Base-by-base conservation (phyloP, 2,888 invertebrate species). In the Nemotelus nigrinus region DNA sequence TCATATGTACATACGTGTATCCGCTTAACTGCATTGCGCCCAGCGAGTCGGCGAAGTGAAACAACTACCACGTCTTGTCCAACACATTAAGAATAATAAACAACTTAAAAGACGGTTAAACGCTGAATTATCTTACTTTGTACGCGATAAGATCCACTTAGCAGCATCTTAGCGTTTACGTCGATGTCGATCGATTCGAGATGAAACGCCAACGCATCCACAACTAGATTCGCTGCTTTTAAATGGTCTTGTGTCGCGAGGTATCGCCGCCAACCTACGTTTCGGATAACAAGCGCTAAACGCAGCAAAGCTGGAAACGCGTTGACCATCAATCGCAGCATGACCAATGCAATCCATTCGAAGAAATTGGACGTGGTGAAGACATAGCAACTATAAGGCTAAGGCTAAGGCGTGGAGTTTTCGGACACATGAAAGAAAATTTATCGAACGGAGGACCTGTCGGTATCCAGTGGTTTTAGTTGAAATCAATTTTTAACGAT, bases 141-240 rank as follows among this genome's bases (percentile, higher is more conserved):
- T 65, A n/a, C 76, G 76, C 64, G 76, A 76, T 76, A 76, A 76
- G 55, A 65, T 65, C 67, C 67, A 65, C 76, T 76, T 63, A 65
- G 76, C 63, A 58, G 74, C 74, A 63, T 70, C 41, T 63, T 63
- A 65, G 65, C 65, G 8, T 65, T 45, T 43, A 65, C 45, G 65
- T n/a, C 47, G 65, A 43, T 63, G 63, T 39, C 39, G 63, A 63
- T 39, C 63, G 63, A 7, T 41, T 39, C 39, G 43, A 63, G 65
- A 65, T 65, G 45, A 47, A 65, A 65, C 65, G 65, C 65, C 65
- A 65, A 65, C 65, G 65, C 65, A 25, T 65, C 43, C 63, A 39
- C 63, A 63, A 41, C 45, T n/a, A 65, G 65, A 45, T 65, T 45
- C 47, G 65, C 65, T 45, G 10, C 47, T 65, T 65, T 65, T 65